Evolutionary conservation across 1,140 invertebrate genomes (phyloP).

Genomic region (Drosophila lacertosa): DNA sequence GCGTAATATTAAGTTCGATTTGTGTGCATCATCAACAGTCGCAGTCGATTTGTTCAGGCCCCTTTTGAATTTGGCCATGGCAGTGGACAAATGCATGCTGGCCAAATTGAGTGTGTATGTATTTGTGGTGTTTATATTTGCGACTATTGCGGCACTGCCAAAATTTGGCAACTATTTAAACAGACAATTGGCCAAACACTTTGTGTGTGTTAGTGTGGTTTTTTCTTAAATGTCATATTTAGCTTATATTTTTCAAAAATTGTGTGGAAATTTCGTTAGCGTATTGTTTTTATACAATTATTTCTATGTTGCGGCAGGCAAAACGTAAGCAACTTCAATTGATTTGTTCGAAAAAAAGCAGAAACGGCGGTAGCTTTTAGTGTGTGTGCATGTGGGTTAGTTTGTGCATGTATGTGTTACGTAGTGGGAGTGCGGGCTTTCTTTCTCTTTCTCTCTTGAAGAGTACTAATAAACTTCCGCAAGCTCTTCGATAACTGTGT

Average conservation of each 20-base stretch:
- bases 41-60: conserved; percentile 38
- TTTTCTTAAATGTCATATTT: background rate
- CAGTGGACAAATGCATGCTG: conserved; percentile 39
- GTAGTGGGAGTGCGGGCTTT: conserved; percentile 19
- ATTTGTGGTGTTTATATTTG: conserved; percentile 11
- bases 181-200: conserved; percentile 6
- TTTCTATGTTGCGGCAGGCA: conserved; percentile 54
- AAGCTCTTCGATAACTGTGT: conserved; percentile 17
- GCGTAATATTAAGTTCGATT: conserved; percentile 15
- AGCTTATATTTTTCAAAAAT: no score
- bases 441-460: background rate
- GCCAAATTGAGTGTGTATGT: conserved; percentile 23
- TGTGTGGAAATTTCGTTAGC: background rate
- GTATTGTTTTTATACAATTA: conserved; percentile 19
- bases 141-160: conserved; percentile 14
- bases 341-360: conserved; percentile 68
- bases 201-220: conserved; percentile 2
- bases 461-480: conserved; percentile 7
- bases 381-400: conserved; percentile 8
- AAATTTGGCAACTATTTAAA: conserved; percentile 40
- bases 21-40: conserved; percentile 24
- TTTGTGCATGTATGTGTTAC: conserved; percentile 7
- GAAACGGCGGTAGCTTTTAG: conserved; percentile 3
- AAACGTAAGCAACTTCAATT: conserved; percentile 40
- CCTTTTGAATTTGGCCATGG: conserved; percentile 71